Evolutionary conservation across 2,113 vertebrate genomes (phyloP).

Genomic region (Blennius ocellaris): DNA sequence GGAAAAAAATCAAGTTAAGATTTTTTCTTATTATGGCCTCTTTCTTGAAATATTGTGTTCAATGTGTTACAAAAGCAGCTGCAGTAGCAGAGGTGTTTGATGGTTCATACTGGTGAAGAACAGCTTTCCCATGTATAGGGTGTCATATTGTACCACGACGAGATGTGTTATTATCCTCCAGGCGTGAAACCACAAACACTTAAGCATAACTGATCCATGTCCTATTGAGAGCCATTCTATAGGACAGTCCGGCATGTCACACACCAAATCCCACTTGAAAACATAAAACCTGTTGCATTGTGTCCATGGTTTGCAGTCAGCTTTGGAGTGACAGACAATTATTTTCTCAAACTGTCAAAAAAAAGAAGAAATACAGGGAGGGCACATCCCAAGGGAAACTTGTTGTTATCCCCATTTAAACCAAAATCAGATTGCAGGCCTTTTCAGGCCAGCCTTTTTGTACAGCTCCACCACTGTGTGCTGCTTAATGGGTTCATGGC

Average conservation of each 20-base stretch:
- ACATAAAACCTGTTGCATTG: slow-evolving; percentile 65
- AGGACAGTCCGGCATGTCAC: slow-evolving; percentile 11
- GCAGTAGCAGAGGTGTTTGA: neutral
- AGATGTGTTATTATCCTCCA: slow-evolving; percentile 41
- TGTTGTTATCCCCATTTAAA: slow-evolving; percentile 74
- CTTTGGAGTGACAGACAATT: slow-evolving; percentile 57
- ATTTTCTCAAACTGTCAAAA: slow-evolving; percentile 43
- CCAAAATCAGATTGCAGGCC: slow-evolving; percentile 68
- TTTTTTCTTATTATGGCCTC: neutral
- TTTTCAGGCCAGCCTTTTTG: slow-evolving; percentile 78
- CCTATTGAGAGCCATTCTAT: slow-evolving; percentile 30
- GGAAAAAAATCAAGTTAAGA: neutral
- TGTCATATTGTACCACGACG: slow-evolving; percentile 43
- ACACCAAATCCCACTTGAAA: slow-evolving; percentile 63
- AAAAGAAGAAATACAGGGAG: neutral
- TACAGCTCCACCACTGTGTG: slow-evolving; percentile 65
- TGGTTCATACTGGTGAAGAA: neutral
- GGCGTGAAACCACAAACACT: slow-evolving; percentile 62
- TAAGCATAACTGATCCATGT: slow-evolving; percentile 46
- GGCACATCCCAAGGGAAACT: slow-evolving; percentile 41
- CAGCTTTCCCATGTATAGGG: slow-evolving; percentile 27
- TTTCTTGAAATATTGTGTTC: neutral
- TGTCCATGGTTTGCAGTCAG: slow-evolving; percentile 51
- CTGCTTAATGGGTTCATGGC: slow-evolving; percentile 82
- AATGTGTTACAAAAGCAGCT: neutral